Base-by-base conservation (phyloP, 37 sponge, comb jelly and placozoan species). In the Ephydatia muelleri region DNA sequence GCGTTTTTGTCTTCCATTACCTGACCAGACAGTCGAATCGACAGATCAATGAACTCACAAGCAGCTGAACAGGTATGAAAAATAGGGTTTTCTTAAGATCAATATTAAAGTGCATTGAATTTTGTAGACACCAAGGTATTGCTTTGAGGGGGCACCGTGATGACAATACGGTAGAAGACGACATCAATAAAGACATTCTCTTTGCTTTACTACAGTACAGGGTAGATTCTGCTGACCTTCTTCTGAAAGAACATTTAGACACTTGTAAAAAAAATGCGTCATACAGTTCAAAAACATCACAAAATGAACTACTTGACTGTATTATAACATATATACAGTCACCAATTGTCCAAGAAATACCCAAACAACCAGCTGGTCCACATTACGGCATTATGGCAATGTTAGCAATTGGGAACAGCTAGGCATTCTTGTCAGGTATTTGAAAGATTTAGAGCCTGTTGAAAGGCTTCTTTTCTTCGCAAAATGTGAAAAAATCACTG, bases 131-230 rank as follows among this genome's bases (percentile, higher is more conserved):
- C 37, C 67, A 87, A 72, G 82, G 88, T 23, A 81, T 87, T 28
- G 88, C 88, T 34, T 75, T 87, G 25, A 32, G 81, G 32, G 88
- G 88, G 30, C 81, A 87, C 72, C 65, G 74, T 16, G 88, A 87
- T 73, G 82, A 87, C 73, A 82, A 74, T 43, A 81, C 72, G 2
- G 29, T 68, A 66, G 22, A 38, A 14, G 57, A 67, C 29, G 65
- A 73, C 22, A 73, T 22, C 34, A 30, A 72, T 28, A 32, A 87
- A 82, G 88, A 81, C 25, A 82, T 81, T 29, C 81, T 87, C 68
- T 16, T n/a, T 30, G 75, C 82, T 47, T 36, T 87, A 27, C 31
- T 88, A 32, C 39, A 76, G 68, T 82, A 82, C 72, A 19, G 77
- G 49, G 49, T 74, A 48, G 83, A 88, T 49, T 43, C 86, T 27